Conservation (phyloP, 2,888 invertebrate species). For the Leptarthrus brevirostris region DNA sequence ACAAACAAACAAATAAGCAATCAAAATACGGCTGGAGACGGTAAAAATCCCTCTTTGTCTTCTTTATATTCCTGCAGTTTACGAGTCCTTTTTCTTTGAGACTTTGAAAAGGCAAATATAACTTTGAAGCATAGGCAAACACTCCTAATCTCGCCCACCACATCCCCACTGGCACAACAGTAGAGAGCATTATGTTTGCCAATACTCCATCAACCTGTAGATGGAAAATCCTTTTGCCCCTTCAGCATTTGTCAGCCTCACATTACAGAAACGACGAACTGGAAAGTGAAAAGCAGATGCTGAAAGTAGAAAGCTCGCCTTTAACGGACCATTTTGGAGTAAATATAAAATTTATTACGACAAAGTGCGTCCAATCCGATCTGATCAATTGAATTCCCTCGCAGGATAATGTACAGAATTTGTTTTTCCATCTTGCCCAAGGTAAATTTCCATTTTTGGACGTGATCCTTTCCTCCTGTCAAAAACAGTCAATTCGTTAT, state of each 20-base stretch:
- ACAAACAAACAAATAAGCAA: slow-evolving; percentile 43
- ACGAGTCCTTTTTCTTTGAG: slow-evolving; percentile 5
- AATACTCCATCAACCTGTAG: slow-evolving; percentile 6
- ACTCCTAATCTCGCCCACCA: slow-evolving; percentile 2
- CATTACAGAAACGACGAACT: neutral
- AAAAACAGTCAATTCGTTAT: neutral
- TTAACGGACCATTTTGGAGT: slow-evolving; percentile 30
- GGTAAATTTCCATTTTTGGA: neutral
- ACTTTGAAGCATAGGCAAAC: neutral
- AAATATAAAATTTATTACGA: slow-evolving; percentile 40
- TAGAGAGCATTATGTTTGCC: neutral
- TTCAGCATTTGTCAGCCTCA: neutral
- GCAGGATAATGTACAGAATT: neutral
- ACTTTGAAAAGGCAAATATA: slow-evolving; percentile 15
- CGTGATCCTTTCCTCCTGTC: neutral
- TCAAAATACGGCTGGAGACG: slow-evolving; percentile 8
- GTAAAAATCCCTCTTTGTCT: slow-evolving; percentile 1
- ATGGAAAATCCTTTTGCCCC: neutral
- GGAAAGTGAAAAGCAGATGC: neutral
- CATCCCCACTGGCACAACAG: neutral
- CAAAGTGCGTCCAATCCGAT: slow-evolving; percentile 39
- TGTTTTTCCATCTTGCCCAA: neutral
- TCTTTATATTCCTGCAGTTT: neutral
- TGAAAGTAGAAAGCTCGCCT: neutral
- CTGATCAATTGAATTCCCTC: slow-evolving; percentile 39